Evolutionary conservation across 2,113 vertebrate species (phyloP).

Genomic region (Eleginops maclovinus): DNA sequence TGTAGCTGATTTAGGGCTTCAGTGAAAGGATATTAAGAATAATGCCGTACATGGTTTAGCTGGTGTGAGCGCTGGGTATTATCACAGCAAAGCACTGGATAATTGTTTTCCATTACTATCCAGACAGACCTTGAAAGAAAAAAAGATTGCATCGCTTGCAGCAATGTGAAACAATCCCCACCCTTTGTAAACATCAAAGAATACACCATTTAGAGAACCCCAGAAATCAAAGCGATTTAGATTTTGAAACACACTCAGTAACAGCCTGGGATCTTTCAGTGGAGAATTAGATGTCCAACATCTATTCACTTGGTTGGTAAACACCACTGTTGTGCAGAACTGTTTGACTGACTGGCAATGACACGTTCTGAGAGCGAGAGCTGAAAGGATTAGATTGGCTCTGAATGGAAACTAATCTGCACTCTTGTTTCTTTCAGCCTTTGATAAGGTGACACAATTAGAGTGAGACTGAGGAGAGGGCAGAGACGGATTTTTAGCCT

Average conservation of each 20-base stretch:
- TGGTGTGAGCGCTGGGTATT: slow-evolving; percentile 34
- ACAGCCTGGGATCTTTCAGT: slow-evolving; percentile 32
- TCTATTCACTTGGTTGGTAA: slow-evolving; percentile 65
- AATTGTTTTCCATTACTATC: slow-evolving; percentile 69
- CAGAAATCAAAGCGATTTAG: slow-evolving; percentile 52
- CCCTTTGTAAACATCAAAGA: slow-evolving; percentile 58
- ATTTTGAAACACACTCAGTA: slow-evolving; percentile 53
- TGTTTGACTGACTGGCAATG: slow-evolving; percentile 59
- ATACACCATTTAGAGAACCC: slow-evolving; percentile 43
- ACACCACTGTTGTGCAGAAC: slow-evolving; percentile 52
- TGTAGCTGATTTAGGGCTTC: slow-evolving; percentile 27
- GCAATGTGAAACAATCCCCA: slow-evolving; percentile 52
- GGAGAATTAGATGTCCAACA: slow-evolving; percentile 59
- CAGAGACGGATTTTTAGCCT: slow-evolving; percentile 24
- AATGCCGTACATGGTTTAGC: slow-evolving; percentile 40
- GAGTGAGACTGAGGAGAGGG: slow-evolving; percentile 44
- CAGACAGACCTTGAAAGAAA: slow-evolving; percentile 41
- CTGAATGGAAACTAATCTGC: slow-evolving; percentile 77
- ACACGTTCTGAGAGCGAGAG: slow-evolving; percentile 54
- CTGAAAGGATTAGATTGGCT: slow-evolving; percentile 74
- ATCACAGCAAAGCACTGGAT: slow-evolving; percentile 55
- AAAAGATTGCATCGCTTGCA: slow-evolving; percentile 49
- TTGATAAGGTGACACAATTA: slow-evolving; percentile 74
- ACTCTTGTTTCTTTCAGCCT: slow-evolving; percentile 67
- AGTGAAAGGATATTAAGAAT: slow-evolving; percentile 38